phyloP scores from a whole-genome alignment of 2,888 invertebrate species.

The Sesia apiformis region DNA sequence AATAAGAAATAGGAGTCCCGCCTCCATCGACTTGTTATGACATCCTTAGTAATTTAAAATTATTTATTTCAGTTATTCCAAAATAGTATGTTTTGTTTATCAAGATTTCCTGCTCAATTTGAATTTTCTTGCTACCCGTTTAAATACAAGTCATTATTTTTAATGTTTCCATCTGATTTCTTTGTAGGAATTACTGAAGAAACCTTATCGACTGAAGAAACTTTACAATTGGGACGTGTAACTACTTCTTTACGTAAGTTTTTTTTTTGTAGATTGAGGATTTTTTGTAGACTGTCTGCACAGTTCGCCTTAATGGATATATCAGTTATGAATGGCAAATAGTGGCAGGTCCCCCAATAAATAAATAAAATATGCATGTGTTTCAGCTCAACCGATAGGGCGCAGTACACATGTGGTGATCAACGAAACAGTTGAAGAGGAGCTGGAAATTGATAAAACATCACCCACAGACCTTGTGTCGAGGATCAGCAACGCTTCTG shows the following conservation, averaged over 20 bases:
- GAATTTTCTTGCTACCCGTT: not conserved
- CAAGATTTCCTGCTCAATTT: not conserved
- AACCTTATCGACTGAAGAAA: conserved; percentile 45
- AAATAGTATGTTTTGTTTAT: not conserved
- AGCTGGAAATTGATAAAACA: conserved; percentile 54
- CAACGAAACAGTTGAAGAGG: conserved; percentile 58
- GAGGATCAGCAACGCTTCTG: conserved; percentile 36
- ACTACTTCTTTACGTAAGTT: conserved; percentile 56
- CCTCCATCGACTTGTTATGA: no score
- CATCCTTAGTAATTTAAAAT: no score
- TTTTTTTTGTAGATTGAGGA: not conserved
- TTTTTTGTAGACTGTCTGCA: no score
- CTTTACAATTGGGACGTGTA: conserved; percentile 38
- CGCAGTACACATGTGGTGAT: conserved; percentile 61
- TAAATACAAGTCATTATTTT: not conserved
- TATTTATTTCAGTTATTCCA: no score
- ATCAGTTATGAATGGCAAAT: not conserved
- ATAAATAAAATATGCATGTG: not conserved
- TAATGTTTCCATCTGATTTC: conserved; percentile 1
- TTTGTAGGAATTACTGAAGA: conserved; percentile 42
- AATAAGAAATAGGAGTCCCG: no score
- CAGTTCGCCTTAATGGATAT: not conserved
- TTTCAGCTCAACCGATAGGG: conserved; percentile 52
- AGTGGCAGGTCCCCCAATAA: no score
- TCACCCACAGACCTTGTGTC: conserved; percentile 40